phyloP scores from a whole-genome alignment of 2,113 vertebrate genomes.

The Colossoma macropomum region DNA sequence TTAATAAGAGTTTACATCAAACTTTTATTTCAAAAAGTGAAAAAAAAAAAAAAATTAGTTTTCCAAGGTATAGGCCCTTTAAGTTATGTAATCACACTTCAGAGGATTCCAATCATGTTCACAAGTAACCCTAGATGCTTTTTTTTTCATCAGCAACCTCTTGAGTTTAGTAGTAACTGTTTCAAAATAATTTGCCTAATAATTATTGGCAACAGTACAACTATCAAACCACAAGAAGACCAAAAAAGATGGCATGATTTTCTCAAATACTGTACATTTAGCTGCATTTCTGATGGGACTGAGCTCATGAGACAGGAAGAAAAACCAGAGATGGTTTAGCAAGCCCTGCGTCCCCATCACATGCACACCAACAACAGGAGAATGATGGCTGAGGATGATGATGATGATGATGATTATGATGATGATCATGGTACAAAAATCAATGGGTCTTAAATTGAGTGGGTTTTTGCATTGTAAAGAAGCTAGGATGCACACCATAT shows the following conservation, averaged over 20 bases:
- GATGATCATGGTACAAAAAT: constrained; percentile 10
- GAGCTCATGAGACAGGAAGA: background rate
- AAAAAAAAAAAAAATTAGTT: too few relatives aligned
- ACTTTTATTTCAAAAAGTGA: too few relatives aligned
- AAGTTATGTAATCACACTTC: too few relatives aligned
- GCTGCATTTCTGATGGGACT: constrained; percentile 24
- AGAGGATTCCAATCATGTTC: background rate
- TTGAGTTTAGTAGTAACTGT: background rate
- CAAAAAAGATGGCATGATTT: background rate
- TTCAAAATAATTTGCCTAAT: background rate
- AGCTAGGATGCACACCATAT: constrained; percentile 54
- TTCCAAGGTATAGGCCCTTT: too few relatives aligned
- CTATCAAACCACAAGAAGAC: background rate
- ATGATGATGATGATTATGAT: background rate
- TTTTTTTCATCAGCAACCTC: background rate
- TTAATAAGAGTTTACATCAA: too few relatives aligned
- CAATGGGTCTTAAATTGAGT: constrained; percentile 26
- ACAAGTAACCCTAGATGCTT: background rate
- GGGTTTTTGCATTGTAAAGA: constrained; percentile 35
- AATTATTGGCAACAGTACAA: background rate
- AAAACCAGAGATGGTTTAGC: constrained; percentile 53
- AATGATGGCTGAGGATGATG: constrained; percentile 22
- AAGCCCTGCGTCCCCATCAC: constrained; percentile 25
- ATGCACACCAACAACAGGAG: constrained; percentile 31
- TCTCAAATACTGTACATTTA: background rate